Base-by-base conservation (phyloP, 2,113 vertebrate species). In the Pangasianodon hypophthalmus region DNA sequence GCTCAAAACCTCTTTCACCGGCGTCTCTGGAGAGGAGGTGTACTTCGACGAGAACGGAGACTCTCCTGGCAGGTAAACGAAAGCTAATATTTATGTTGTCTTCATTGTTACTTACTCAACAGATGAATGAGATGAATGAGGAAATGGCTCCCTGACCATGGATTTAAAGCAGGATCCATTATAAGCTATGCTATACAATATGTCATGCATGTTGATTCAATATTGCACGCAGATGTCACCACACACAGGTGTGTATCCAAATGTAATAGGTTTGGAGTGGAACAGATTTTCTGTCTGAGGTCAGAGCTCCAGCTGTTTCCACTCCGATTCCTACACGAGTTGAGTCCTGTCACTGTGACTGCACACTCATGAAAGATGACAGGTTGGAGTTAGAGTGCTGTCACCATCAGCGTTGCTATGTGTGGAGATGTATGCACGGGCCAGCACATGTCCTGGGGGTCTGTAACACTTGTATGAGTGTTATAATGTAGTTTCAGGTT, bases 11-110 rank as follows among this genome's bases (percentile, higher is more conserved):
- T 97, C 98, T 2, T 99, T 99, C 95, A 91, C 94, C 0, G 98
- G 98, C 0, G 96, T 99, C 89, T 99, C 98, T 60, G 98, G 97
- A 92, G 98, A 99, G 93, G 98, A 99, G 86, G 96, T 99, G 93
- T 98, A 98, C 95, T 99, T 99, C 91, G 98, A 99, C 92, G 96
- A 98, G 92, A 99, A 99, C 24, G 98, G 98, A 94, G 98, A 99
- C 94, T 97, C 98, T 7, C 98, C 98, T 32, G 98, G 98, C 95
- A 99, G 98, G 98, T 99, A 92, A 92, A 91, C 82, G 24, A 32
- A 87, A 77, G 24, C 41, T 11, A 29, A 80, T 50, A 7, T 46
- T 41, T 32, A 18, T 37, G 14, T 8, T 2, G 46, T 48, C 44
- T 79, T 50, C 24, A 21, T 1, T 79, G 46, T 29, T 37, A 48